Evolutionary conservation across 2,888 invertebrate species (phyloP), one percentile per base, ranked within the genome.

Genomic region (Eulithis testata): DNA sequence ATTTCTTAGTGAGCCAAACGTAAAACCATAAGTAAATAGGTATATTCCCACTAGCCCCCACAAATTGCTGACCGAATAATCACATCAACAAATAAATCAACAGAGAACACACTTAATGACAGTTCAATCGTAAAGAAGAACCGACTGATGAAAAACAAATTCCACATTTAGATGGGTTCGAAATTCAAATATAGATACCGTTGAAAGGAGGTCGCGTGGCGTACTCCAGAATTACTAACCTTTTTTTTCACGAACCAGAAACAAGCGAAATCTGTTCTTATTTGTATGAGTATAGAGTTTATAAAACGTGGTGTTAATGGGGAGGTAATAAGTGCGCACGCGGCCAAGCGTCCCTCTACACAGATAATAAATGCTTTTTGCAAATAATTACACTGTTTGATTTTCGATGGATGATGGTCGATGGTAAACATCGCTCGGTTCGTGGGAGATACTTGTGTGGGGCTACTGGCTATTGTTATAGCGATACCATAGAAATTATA

Each of bases 321-420:
- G 21, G 72, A 60, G 75, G 68, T 68, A 61, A 60, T 71, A 72
- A 65, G 71, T 71, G 63, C 50, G 65, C 91, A 89, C 89, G 88
- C 86, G 89, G 84, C 88, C 71, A 78, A 79, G 86, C 89, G 84
- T 87, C 86, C 86, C 84, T 84, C 85, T 80, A 81, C 86, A 85
- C 86, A 85, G 89, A 90, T 88, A 90, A 88, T 88, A 91, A 91
- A 92, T 91, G 86, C 89, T 89, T 91, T 91, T 82, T 83, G 87
- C 91, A 91, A 92, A 91, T 92, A 91, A 90, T 90, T 89, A 88
- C 90, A 83, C 88, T 91, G 85, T 91, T 92, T 91, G 91, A 91
- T 91, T 89, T 90, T 88, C 85, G 89, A 90, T 80, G 87, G 91
- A 90, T 91, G 90, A 90, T 90, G 91, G 91, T 90, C 81, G 87